Evolutionary conservation across 2,113 vertebrate genomes (phyloP).

Genomic region (Cairina moschata): DNA sequence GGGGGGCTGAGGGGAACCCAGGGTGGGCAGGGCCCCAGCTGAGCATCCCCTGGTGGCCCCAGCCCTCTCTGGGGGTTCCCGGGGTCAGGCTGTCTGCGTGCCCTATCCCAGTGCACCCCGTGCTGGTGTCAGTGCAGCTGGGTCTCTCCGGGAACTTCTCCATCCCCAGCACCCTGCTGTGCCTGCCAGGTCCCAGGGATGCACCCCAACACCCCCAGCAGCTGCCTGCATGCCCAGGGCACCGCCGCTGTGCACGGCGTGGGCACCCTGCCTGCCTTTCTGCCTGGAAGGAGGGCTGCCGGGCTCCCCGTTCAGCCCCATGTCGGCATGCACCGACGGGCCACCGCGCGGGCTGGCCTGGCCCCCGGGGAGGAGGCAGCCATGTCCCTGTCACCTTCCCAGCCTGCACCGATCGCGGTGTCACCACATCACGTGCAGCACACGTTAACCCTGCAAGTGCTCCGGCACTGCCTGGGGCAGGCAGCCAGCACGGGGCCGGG

Average conservation of each 20-base stretch:
- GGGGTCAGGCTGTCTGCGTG: too few relatives aligned
- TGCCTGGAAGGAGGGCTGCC: accelerated
- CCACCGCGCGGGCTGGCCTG: neutral
- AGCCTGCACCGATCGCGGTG: neutral
- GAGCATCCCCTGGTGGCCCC: neutral
- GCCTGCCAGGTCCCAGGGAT: accelerated
- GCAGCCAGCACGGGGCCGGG: accelerated
- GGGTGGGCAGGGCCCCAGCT: neutral
- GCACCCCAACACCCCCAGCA: neutral
- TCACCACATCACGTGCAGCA: accelerated
- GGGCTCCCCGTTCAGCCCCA: neutral
- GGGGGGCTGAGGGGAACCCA: neutral
- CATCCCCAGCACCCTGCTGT: too few relatives aligned
- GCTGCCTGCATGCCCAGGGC: neutral
- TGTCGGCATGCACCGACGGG: neutral
- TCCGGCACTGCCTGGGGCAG: neutral
- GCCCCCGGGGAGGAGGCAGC: neutral
- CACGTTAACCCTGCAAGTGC: neutral
- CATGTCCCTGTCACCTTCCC: neutral
- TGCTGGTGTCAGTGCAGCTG: accelerated
- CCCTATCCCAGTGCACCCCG: neutral
- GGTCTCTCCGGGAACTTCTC: too few relatives aligned
- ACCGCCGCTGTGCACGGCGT: accelerated
- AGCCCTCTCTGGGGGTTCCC: neutral
- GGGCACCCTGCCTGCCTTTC: neutral